Evolutionary conservation across 2,113 vertebrate genomes (phyloP).

Genomic region (Pundamilia nyererei): DNA sequence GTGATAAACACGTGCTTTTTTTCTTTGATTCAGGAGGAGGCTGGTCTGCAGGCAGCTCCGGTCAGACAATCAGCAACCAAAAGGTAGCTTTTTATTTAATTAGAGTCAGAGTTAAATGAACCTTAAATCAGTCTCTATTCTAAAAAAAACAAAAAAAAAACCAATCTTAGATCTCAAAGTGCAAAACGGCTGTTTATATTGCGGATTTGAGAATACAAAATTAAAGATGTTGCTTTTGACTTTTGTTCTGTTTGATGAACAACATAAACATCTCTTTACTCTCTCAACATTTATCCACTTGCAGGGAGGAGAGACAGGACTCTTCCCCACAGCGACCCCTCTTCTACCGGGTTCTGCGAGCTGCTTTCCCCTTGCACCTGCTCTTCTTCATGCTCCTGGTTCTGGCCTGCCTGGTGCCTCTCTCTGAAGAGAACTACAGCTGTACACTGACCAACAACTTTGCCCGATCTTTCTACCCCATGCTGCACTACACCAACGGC

Average conservation of each 20-base stretch:
- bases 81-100: constrained; percentile 22
- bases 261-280: neutral
- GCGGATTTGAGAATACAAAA: neutral
- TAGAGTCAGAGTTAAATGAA: neutral
- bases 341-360: constrained; percentile 77
- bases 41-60: neutral
- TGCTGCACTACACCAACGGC: constrained; percentile 90
- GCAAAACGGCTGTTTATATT: neutral
- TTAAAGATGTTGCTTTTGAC: neutral
- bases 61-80: neutral
- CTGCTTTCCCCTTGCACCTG: constrained; percentile 82
- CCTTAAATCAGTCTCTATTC: neutral
- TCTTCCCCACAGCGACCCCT: constrained; percentile 64
- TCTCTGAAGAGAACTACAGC: constrained; percentile 80
- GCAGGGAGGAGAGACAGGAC: constrained; percentile 25
- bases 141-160: neutral
- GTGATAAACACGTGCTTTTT: neutral
- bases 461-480: constrained; percentile 88
- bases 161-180: neutral
- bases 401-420: constrained; percentile 79
- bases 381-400: constrained; percentile 81
- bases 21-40: neutral
- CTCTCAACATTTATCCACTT: neutral
- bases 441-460: constrained; percentile 89
- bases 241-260: neutral